Evolutionary conservation across 2,113 vertebrate species (phyloP).

Genomic region (Perognathus longimembris): DNA sequence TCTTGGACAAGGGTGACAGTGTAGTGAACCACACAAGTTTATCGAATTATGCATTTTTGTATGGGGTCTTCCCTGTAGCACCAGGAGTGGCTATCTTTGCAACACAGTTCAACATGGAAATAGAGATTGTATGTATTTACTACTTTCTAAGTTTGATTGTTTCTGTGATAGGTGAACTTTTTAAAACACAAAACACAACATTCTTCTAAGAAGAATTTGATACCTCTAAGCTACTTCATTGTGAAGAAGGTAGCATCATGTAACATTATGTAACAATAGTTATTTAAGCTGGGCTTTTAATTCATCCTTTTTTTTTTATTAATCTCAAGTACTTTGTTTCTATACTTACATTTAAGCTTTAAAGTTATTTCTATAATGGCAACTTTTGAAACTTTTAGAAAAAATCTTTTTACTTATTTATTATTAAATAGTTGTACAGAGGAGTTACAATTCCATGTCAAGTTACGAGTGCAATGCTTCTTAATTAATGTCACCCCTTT

Average conservation of each 20-base stretch:
- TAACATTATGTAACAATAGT: not conserved
- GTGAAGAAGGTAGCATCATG: conserved; percentile 39
- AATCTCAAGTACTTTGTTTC: conserved; percentile 44
- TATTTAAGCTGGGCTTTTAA: conserved; percentile 56
- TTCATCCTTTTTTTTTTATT: not conserved
- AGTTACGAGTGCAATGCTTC: too few species aligned
- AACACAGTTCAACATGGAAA: conserved; percentile 96
- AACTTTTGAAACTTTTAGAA: conserved; percentile 35
- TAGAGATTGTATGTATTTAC: conserved; percentile 94
- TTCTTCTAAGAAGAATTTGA: conserved; percentile 60
- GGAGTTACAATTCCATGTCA: too few species aligned
- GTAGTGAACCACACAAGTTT: conserved; percentile 94
- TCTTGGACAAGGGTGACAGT: conserved; percentile 90
- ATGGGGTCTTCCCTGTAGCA: conserved; percentile 96
- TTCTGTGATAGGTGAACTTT: conserved; percentile 36
- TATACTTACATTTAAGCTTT: conserved; percentile 35
- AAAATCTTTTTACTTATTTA: not conserved
- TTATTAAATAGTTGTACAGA: too few species aligned
- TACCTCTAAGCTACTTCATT: conserved; percentile 25
- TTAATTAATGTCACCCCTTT: too few species aligned
- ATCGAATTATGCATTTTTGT: conserved; percentile 97
- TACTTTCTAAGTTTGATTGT: conserved; percentile 44
- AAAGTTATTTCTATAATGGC: conserved; percentile 37
- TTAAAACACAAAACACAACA: conserved; percentile 27
- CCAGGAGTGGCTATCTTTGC: conserved; percentile 98